These are phyloP conservation scores for Dinomys branickii DNA, from an alignment of 2,113 vertebrate species.

Conservation along the genomic window DNA sequence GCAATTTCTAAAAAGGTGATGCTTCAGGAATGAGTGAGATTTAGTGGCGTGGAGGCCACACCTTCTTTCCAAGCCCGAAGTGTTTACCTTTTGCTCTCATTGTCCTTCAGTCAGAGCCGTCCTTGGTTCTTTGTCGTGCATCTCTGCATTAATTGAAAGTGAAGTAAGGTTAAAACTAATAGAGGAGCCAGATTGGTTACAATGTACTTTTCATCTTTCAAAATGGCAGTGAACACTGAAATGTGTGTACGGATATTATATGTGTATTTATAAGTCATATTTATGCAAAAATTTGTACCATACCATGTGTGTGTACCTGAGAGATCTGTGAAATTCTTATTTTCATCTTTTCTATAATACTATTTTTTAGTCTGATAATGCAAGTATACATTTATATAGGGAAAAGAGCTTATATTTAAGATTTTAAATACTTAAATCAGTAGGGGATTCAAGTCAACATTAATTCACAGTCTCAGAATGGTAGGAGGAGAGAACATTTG, in stretches of 20 bases:
- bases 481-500: neutral
- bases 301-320: rapidly evolving
- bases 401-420: neutral
- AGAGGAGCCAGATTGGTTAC: neutral
- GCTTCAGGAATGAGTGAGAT: neutral
- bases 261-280: neutral
- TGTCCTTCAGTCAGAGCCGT: neutral
- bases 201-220: neutral
- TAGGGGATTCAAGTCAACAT: neutral
- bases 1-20: neutral
- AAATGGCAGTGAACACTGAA: neutral
- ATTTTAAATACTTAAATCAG: neutral
- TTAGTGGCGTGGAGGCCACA: neutral
- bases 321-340: neutral
- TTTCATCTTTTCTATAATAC: neutral
- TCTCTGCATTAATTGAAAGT: neutral
- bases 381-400: neutral
- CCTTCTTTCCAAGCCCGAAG: neutral
- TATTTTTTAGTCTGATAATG: neutral
- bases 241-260: neutral
- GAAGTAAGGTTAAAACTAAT: neutral
- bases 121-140: neutral
- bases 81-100: neutral
- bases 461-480: neutral
- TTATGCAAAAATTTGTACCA: neutral